Conservation (phyloP, 1,140 invertebrate genomes). For the Drosophila tropicalis region DNA sequence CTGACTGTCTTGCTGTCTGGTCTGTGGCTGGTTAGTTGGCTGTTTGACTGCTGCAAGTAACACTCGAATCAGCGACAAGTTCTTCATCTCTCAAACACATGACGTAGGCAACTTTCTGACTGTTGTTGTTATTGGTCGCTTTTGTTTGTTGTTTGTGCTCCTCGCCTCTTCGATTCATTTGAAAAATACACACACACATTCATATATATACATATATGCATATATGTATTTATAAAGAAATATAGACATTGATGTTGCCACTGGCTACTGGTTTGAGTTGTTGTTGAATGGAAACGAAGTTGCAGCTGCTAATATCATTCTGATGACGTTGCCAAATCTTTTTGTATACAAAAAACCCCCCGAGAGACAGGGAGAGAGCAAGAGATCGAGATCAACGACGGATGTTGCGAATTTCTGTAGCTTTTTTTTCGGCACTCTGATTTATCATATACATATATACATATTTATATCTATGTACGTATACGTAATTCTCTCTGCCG, state of each 20-base stretch:
- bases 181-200: conserved; percentile 55
- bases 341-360: neutral
- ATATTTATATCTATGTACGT: conserved; percentile 38
- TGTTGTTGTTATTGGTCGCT: neutral
- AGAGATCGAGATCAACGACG: conserved; percentile 37
- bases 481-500: conserved; percentile 69
- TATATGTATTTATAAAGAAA: neutral
- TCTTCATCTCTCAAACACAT: conserved; percentile 40
- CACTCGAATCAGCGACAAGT: conserved; percentile 64
- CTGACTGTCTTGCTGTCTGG: neutral
- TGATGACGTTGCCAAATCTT: conserved; percentile 48
- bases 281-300: conserved; percentile 19
- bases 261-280: conserved; percentile 41
- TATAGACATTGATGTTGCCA: conserved; percentile 36
- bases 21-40: neutral
- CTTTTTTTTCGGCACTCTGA: conserved; percentile 55
- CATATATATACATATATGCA: no score
- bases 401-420: conserved; percentile 70
- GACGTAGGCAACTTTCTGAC: conserved; percentile 59
- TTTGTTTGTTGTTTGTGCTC: conserved; percentile 36
- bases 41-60: conserved; percentile 10
- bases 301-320: conserved; percentile 51
- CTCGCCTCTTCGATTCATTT: conserved; percentile 43
- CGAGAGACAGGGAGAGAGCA: no score
- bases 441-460: conserved; percentile 37